These are phyloP conservation scores for Physella acuta DNA, from an alignment of 1,140 invertebrate genomes.

Conservation along the genomic window DNA sequence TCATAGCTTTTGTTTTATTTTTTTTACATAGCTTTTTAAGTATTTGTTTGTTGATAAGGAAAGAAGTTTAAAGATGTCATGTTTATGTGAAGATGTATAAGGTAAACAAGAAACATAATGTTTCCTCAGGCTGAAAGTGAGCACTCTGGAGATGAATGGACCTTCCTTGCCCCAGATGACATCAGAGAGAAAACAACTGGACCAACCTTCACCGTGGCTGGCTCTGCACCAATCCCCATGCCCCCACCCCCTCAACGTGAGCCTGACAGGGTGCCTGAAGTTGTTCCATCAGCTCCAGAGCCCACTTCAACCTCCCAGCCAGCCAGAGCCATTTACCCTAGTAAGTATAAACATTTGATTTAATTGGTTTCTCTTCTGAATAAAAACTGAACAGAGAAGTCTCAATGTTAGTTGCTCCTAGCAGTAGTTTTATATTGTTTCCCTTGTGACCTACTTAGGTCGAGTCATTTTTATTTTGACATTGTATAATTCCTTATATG, in stretches of 20 bases:
- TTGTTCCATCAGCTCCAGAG: neutral
- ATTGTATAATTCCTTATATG: no score
- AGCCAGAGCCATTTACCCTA: conserved; percentile 22
- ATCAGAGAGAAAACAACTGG: neutral
- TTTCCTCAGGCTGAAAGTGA: conserved; percentile 9
- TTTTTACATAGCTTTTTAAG: neutral
- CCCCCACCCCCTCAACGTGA: neutral
- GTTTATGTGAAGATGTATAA: no score
- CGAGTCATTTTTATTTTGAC: no score
- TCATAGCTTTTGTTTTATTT: neutral
- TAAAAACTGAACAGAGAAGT: neutral
- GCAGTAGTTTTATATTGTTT: no score
- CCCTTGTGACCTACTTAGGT: no score
- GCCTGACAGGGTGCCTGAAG: neutral
- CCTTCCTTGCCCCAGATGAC: neutral
- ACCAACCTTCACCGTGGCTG: neutral
- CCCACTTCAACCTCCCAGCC: conserved; percentile 3
- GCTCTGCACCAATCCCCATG: conserved; percentile 6
- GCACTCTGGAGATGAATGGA: neutral
- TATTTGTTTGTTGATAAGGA: neutral
- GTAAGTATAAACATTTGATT: conserved; percentile 26
- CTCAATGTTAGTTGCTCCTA: no score
- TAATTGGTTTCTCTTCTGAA: neutral
- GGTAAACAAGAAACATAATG: no score
- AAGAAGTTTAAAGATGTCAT: neutral